Evolutionary conservation across 2,113 vertebrate genomes (phyloP).

Genomic region (Chloroceryle aenea): DNA sequence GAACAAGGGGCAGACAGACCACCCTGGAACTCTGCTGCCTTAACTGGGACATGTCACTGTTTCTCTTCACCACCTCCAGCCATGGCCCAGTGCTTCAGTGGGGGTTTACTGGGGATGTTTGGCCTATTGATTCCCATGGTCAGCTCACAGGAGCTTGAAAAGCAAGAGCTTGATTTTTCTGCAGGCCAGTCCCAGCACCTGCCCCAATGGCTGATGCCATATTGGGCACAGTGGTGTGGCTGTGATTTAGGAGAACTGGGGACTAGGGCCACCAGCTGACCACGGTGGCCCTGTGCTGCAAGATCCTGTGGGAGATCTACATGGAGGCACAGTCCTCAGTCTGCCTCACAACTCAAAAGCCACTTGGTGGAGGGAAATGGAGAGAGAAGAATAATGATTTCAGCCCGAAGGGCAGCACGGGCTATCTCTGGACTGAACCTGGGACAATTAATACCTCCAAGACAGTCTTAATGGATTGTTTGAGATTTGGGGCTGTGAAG

Average conservation of each 20-base stretch:
- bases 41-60: rapidly evolving
- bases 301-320: background rate
- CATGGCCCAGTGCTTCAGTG: rapidly evolving
- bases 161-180: background rate
- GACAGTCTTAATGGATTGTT: background rate
- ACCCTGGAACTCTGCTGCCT: background rate
- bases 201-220: rapidly evolving
- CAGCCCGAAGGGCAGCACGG: background rate
- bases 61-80: background rate
- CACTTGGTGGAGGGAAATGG: background rate
- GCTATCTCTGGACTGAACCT: background rate
- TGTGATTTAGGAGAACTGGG: background rate
- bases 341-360: background rate
- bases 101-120: background rate
- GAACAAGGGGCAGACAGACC: background rate
- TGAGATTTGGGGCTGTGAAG: slow-evolving; percentile 7
- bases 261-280: background rate
- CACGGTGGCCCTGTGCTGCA: rapidly evolving
- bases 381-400: background rate
- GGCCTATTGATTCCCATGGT: rapidly evolving
- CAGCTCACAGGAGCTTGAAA: background rate
- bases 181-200: rapidly evolving
- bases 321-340: rapidly evolving
- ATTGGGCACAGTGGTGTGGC: rapidly evolving
- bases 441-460: background rate